Evolutionary conservation across 2,113 vertebrate species (phyloP), one percentile per base, ranked within the genome.

Genomic region (Apteryx owenii): DNA sequence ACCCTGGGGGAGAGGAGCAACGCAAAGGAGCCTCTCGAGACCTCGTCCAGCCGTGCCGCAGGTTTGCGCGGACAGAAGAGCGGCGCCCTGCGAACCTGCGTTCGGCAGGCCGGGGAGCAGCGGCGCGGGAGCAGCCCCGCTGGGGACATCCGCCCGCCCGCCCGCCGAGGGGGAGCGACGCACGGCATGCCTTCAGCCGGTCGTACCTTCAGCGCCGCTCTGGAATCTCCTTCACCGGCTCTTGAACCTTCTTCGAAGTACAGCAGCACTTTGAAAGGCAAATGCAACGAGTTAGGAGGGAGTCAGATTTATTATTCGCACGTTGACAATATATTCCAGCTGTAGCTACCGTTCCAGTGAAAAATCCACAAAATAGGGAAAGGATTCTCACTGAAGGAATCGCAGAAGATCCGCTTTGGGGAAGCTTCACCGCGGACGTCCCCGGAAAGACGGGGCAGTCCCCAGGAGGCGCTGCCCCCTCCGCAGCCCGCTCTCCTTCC

Each of bases 221-320:
- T 22, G 5, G 36, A 25, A 5, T 81, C 78, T 12, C 14, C 77
- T 19, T 38, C 60, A 7, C 5, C 62, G 44, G 14, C 25, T 50
- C 7, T 22, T 6, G 36, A 25, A 5, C 81, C 78, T 14, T 17
- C 77, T 19, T 38, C 60, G 10, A 23, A 21, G 58, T 0, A 5
- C 20, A 9, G 0, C 2, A 75, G 44, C 48, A 31, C 9, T 61
- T 61, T 0, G 7, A 56, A 18, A 0, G 13, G 28, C 38, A 33
- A 65, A 19, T 3, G 0, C 17, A 20, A 29, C 1, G 3, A 28
- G 5, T 22, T 6, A 33, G 40, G 38, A 26, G 38, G n/a, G 77
- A 79, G 40, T 38, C 2, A 2, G 14, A 10, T 4, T 11, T 14
- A 51, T 3, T 23, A 25, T 4, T 72, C 11, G 2, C 8, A 0